phyloP scores from a whole-genome alignment of 2,113 vertebrate genomes.

The Nothoprocta perdicaria region DNA sequence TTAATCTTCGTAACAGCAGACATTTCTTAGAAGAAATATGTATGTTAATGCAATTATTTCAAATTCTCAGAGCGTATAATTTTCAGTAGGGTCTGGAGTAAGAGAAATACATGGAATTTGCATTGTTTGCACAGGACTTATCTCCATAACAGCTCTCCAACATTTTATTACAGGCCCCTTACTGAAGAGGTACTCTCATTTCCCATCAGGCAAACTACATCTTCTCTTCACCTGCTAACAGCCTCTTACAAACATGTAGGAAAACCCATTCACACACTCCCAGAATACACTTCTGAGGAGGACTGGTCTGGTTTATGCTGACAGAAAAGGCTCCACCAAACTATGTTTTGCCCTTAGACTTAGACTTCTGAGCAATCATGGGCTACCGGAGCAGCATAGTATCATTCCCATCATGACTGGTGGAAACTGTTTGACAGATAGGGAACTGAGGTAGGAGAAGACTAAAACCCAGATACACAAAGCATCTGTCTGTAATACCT shows the following conservation, averaged over 20 bases:
- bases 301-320: neutral
- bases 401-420: too few relatives aligned
- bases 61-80: neutral
- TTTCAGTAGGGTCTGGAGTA: neutral
- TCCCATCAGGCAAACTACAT: too few relatives aligned
- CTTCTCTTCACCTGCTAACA: neutral
- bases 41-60: neutral
- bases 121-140: neutral
- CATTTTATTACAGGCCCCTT: neutral
- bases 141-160: neutral
- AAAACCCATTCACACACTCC: too few relatives aligned
- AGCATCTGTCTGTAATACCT: neutral
- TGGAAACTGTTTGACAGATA: neutral
- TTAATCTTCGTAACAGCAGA: neutral
- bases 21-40: neutral
- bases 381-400: neutral
- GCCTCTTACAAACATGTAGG: neutral
- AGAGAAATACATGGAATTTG: neutral
- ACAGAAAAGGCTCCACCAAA: rapidly evolving
- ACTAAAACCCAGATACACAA: neutral
- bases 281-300: too few relatives aligned
- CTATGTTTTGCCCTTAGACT: neutral
- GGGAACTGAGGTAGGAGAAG: neutral
- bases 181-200: neutral
- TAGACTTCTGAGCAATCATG: neutral